Conservation (phyloP, 2,113 vertebrate species). For the Microcebus murinus region DNA sequence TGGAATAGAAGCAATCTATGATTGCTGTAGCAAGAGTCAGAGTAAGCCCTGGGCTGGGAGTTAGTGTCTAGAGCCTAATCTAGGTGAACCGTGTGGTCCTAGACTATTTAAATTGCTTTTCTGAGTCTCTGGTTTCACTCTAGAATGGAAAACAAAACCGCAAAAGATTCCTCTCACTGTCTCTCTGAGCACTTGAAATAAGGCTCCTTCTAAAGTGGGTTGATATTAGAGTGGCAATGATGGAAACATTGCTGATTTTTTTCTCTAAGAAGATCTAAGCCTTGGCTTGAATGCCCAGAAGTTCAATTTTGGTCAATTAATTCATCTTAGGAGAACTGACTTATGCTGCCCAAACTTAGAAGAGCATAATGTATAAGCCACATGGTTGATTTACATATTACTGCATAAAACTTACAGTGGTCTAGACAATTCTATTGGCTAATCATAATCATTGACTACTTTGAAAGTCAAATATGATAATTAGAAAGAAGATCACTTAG, state of each 20-base stretch:
- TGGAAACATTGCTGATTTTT: not conserved
- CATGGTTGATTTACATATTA: conserved; percentile 46
- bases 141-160: conserved; percentile 4
- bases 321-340: conserved; percentile 22
- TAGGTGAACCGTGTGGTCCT: not conserved
- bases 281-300: not conserved
- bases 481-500: conserved; percentile 14
- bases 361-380: not conserved
- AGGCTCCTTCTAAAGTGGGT: not conserved
- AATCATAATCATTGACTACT: not conserved
- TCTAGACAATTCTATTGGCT: not conserved
- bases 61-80: not conserved
- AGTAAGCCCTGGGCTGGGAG: not conserved
- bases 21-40: not conserved
- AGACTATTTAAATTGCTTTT: not conserved
- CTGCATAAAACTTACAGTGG: not conserved
- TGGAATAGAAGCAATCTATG: not conserved
- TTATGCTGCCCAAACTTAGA: conserved; percentile 45
- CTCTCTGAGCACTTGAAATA: conserved; percentile 1
- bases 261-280: not conserved
- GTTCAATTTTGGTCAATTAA: conserved; percentile 42
- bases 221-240: not conserved
- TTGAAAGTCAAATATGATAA: conserved; percentile 43
- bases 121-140: not conserved
- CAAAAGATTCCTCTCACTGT: not conserved